A percentile compares a stretch with the other conserved stretches of the same genome.
Conservation (phyloP, 2,797 vertebrate species). For the Cyprinella venusta region DNA sequence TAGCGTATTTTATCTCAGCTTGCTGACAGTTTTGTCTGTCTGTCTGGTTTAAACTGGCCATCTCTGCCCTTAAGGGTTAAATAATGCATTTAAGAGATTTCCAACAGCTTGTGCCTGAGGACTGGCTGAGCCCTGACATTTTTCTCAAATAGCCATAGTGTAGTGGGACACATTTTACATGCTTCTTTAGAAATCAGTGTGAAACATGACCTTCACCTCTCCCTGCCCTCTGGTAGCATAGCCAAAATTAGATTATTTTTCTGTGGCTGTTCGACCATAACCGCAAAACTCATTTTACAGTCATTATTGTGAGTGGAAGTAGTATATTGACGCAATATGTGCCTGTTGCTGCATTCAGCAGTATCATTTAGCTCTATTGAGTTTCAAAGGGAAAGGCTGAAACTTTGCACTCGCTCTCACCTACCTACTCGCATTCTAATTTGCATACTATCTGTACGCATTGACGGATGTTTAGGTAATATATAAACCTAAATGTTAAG, state of each 20-base stretch:
- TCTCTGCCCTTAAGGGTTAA: neutral
- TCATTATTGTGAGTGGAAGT: constrained; percentile 9
- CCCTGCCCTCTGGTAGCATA: constrained; percentile 20
- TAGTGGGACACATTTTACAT: constrained; percentile 31
- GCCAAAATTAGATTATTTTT: constrained; percentile 3
- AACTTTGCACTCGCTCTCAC: neutral
- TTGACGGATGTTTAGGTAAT: too few species aligned
- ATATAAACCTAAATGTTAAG: too few species aligned
- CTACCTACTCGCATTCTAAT: constrained; percentile 5
- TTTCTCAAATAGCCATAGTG: constrained; percentile 26
- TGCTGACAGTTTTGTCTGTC: neutral
- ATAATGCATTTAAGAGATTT: constrained; percentile 7
- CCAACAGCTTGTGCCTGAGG: neutral
- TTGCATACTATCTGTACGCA: neutral
- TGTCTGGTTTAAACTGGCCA: neutral
- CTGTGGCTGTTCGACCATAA: neutral
- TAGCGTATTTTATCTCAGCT: neutral
- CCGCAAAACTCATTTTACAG: neutral
- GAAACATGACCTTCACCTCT: constrained; percentile 35
- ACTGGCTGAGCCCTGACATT: neutral
- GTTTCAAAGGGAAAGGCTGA: constrained; percentile 16
- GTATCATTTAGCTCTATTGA: neutral
- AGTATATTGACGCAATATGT: neutral
- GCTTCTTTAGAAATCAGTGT: constrained; percentile 44
- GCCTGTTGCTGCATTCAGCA: neutral